Base-by-base conservation (phyloP, 2,888 invertebrate genomes). In the Eristalinus sepulchralis region DNA sequence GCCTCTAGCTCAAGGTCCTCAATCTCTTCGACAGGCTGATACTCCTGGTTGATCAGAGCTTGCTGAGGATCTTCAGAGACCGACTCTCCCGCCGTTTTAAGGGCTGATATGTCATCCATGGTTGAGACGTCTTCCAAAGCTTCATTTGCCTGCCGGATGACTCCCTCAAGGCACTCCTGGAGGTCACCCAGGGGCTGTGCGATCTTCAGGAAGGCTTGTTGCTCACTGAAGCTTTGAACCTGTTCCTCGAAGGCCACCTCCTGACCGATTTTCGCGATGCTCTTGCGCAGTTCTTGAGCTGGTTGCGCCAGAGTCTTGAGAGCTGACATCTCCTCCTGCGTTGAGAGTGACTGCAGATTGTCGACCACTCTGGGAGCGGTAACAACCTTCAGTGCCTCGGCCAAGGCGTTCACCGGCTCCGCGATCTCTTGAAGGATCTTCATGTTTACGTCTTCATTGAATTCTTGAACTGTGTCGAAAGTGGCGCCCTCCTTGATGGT, bases 41-140 rank as follows among this genome's bases (percentile, higher is more conserved):
- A 60, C 24, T 88, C 77, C 33, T 80, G 53, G 1, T 20, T 71
- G 1, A 72, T 20, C 1, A 63, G 10, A 4, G 57, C 62, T 5
- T 79, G 63, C 3, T 76, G 71, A 8, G 75, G 83, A 39, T 91
- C 91, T 0, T 85, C 83, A 1, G 90, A 89, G 34, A 91, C 66
- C 0, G 91, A 90, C 63, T 94, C 94, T 9, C 94, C 94, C 31
- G 92, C 92, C 0, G 95, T 94, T 91, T 94, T 94, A 17, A 95
- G 92, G 17, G 93, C 94, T 1, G 95, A 95, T 80, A 95, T 92
- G 88, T 95, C 95, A 89, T 94, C 94, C 75, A 92, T 83, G 1
- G 92, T 92, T 1, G 92, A 92, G 2, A 90, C 31, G 64, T 92
- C 91, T 62, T 92, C 92, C 9, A 75, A 71, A 4, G 89, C 88